Conservation (phyloP, 2,888 invertebrate species). For the Meiosimyza platycephala region DNA sequence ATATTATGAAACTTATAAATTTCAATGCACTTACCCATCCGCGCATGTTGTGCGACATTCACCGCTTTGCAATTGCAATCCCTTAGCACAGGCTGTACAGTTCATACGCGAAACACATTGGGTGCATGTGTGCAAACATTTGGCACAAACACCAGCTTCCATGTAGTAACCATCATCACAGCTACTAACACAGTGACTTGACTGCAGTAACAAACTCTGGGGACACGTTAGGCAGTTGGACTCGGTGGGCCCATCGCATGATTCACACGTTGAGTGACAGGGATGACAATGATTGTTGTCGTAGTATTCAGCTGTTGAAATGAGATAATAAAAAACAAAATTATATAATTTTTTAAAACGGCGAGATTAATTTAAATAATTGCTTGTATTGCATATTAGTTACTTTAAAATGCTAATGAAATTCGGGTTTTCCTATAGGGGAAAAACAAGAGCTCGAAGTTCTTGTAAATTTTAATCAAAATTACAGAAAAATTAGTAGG, state of each 20-base stretch:
- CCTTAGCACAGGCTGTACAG: conserved; percentile 82
- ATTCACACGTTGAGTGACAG: conserved; percentile 83
- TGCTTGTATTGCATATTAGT: too few species aligned
- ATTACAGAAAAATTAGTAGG: too few species aligned
- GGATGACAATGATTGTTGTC: conserved; percentile 77
- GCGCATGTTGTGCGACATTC: conserved; percentile 85
- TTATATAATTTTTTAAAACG: not conserved
- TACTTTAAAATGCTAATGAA: too few species aligned
- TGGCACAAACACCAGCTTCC: conserved; percentile 79
- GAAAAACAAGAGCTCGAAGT: too few species aligned
- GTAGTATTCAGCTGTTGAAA: conserved; percentile 77
- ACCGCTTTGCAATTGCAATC: conserved; percentile 83
- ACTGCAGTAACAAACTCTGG: conserved; percentile 79
- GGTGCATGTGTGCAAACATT: conserved; percentile 83
- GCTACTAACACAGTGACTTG: conserved; percentile 78
- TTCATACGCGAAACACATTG: conserved; percentile 82
- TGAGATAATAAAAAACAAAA: conserved; percentile 28
- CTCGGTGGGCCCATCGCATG: conserved; percentile 83
- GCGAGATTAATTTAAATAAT: too few species aligned
- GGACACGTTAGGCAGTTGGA: conserved; percentile 80
- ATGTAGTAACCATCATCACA: conserved; percentile 82
- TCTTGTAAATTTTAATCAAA: too few species aligned
- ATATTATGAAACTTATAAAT: too few species aligned
- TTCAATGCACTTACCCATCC: conserved; percentile 69
- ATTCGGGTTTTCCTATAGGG: too few species aligned